Evolutionary conservation across 2,113 vertebrate species (phyloP), one percentile per base, ranked within the genome.

Genomic region (Pholis gunnellus): DNA sequence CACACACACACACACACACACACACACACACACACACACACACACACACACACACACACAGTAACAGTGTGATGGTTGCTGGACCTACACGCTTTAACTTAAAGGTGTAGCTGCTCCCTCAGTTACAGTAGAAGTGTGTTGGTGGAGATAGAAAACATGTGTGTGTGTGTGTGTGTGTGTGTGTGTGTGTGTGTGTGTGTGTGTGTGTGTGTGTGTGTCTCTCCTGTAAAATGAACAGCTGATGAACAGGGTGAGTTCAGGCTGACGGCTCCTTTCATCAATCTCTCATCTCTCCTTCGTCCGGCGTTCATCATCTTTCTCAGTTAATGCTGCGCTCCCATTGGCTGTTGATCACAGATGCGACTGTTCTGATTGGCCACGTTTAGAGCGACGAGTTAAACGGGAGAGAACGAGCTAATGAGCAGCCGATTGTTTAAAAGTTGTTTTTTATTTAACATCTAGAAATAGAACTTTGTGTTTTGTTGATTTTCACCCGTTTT

Each of bases 201-300:
- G 52, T 54, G n/a, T 27, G 56, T 59, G 57, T 60, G 59, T 65
- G 36, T 40, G 63, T 65, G 22, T 65, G 1, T 78, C 88, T 86
- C 68, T 81, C 78, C 84, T 89, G 46, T 88, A 52, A 94, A 95
- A 95, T 94, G 88, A 94, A 82, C 78, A 94, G 84, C 91, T 91
- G 94, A 94, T 92, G 94, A 94, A 94, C 92, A 85, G 83, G 54
- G 72, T 15, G 84, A 85, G 88, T 75, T 74, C 83, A 52, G 71
- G 75, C 70, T 94, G 93, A 94, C 74, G 74, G 90, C 89, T 93
- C 78, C 93, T 94, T 78, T 95, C 94, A 94, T 92, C 93, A 87
- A 78, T 93, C 92, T 87, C 85, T 95, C 94, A 95, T 94, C 92
- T 95, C 70, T 77, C 66, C 75, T 65, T 69, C 79, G 61, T 84